phyloP scores from a whole-genome alignment of 2,797 vertebrate species.

The Sparidentex hasta region DNA sequence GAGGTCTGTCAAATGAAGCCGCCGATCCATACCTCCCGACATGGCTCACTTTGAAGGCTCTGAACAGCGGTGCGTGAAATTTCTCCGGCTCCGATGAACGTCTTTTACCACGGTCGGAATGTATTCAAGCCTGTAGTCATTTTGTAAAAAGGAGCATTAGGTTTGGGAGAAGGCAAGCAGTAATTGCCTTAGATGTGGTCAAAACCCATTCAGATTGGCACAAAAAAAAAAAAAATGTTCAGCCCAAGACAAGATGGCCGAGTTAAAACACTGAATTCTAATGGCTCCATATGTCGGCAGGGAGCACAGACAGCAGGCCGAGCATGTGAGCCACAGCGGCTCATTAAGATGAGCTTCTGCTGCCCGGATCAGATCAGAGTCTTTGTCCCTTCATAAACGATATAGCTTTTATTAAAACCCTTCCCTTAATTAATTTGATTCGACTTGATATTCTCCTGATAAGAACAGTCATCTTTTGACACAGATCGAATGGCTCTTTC shows the following conservation, averaged over 20 bases:
- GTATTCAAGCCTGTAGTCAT: conserved; percentile 66
- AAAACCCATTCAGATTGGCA: conserved; percentile 45
- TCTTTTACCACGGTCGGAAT: conserved; percentile 59
- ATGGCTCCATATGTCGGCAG: conserved; percentile 32
- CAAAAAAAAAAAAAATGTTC: conserved; percentile 11
- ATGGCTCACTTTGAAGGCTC: conserved; percentile 84
- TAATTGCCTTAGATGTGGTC: conserved; percentile 60
- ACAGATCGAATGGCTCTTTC: conserved; percentile 9
- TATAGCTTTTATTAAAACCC: conserved; percentile 9
- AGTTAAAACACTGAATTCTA: conserved; percentile 53
- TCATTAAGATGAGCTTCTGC: conserved; percentile 24
- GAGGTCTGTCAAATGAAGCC: conserved; percentile 76
- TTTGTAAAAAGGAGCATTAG: conserved; percentile 52
- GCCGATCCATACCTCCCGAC: conserved; percentile 82
- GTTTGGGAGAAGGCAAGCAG: conserved; percentile 30
- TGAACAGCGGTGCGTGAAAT: conserved; percentile 55
- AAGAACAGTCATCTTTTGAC: conserved; percentile 15
- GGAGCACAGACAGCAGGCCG: conserved; percentile 23
- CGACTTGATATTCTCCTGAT: conserved; percentile 19
- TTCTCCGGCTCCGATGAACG: conserved; percentile 44
- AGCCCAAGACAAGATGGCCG: conserved; percentile 30
- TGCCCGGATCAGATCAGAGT: conserved; percentile 25
- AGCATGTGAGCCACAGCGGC: neutral
- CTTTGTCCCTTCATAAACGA: neutral
- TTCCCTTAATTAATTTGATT: conserved; percentile 27